Percentiles rank a stretch among this genome's conserved stretches.
Conservation (phyloP, 2,888 invertebrate species). For the Petrophora chlorosata region DNA sequence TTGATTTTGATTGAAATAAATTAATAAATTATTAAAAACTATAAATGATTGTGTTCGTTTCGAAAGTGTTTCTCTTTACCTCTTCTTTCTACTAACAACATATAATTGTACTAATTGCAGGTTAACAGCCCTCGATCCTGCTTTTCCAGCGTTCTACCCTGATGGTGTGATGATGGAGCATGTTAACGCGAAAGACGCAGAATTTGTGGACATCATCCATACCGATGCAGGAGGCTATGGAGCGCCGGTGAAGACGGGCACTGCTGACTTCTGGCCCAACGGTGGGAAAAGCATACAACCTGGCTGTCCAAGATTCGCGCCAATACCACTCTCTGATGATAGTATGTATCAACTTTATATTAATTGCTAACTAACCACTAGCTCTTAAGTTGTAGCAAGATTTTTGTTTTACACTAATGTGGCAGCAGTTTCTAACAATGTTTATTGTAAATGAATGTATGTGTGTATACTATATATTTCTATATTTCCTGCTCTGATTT, state of each 20-base stretch:
- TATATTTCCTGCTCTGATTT: no score
- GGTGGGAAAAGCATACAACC: slow-evolving; percentile 84
- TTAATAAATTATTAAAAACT: no score
- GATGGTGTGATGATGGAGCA: slow-evolving; percentile 78
- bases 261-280: slow-evolving; percentile 86
- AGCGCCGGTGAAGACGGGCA: slow-evolving; percentile 82
- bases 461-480: no score
- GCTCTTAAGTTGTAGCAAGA: no score
- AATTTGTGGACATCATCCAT: slow-evolving; percentile 87
- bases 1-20: no score
- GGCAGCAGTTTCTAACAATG: no score
- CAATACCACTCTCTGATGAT: slow-evolving; percentile 77
- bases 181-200: slow-evolving; percentile 78
- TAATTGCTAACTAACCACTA: no score
- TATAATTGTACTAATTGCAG: slow-evolving; percentile 56
- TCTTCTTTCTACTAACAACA: no score
- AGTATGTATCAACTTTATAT: slow-evolving; percentile 54
- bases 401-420: no score
- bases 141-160: slow-evolving; percentile 84
- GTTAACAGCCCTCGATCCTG: slow-evolving; percentile 84
- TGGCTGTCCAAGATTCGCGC: slow-evolving; percentile 82
- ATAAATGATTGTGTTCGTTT: no score
- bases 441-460: no score
- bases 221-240: slow-evolving; percentile 86
- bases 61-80: no score